Evolutionary conservation across 2,888 invertebrate species (phyloP), one percentile per base, ranked within the genome.

Genomic region (Phania funesta): DNA sequence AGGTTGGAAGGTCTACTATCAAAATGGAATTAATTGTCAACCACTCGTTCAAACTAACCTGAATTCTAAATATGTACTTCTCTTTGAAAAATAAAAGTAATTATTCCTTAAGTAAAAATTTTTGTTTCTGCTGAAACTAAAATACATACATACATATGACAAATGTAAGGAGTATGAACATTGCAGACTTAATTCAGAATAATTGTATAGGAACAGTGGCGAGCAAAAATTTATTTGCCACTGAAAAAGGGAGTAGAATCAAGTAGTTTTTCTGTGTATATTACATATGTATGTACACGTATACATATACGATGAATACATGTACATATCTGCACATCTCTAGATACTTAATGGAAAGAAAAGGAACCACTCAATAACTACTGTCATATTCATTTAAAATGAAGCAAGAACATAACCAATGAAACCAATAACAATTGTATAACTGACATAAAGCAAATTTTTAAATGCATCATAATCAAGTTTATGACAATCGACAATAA

Each of bases 381-480:
- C 75, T 75, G 80, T 80, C 75, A 75, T 75, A 70, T 64, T 29
- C 80, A 70, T 35, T 56, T 62, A 35, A 18, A 68, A 67, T 29
- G 50, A 52, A n/a, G 29, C 16, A 50, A 32, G 44, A 3, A 62
- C 18, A 58, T n/a, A 44, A 6, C 50, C 26, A 71, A 46, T 26
- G 46, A 52, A 74, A 56, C n/a, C 56, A 74, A 54, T 5, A 68
- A 64, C 56, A 70, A 75, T 70, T 70, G 64, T 64, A 35, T 56
- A 75, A 75, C 56, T 70, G 75, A 65, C 50, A 56, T 64, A 70
- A 68, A 75, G 68, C 50, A 80, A 75, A 58, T 80, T 75, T 38
- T 71, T 64, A 80, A 80, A 80, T 80, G 64, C 58, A 78, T 74
- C 73, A 67, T 79, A 79, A 79, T 68, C 52, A 79, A 77, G 60